Percentiles rank a stretch among this genome's conserved stretches.
Evolutionary conservation across 2,797 vertebrate genomes (phyloP).

Genomic region (Megalops cyprinoides): DNA sequence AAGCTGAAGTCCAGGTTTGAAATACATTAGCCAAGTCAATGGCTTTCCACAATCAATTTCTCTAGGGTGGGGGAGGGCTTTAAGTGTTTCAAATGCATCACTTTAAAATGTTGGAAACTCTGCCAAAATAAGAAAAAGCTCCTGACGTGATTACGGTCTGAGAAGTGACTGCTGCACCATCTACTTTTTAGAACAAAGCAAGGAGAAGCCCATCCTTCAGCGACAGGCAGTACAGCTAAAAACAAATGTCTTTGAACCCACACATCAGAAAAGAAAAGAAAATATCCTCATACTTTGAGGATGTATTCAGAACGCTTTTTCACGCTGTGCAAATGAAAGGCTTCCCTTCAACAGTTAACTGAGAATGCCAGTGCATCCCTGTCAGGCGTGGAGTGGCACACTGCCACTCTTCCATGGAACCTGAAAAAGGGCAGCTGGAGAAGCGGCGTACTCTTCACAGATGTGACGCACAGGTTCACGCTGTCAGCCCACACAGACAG

Average conservation of each 20-base stretch:
- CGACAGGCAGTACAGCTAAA: not conserved
- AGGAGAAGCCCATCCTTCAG: not conserved
- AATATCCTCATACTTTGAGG: not conserved
- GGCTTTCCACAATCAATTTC: not conserved
- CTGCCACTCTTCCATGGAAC: not conserved
- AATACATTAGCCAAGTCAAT: constrained; percentile 24
- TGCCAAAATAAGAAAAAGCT: not conserved
- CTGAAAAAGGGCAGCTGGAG: not conserved
- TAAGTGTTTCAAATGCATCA: not conserved
- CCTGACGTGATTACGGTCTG: not conserved
- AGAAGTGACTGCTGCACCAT: not conserved
- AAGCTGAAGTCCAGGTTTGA: constrained; percentile 6
- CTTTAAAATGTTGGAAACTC: not conserved
- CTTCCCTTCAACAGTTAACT: not conserved
- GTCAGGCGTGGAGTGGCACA: not conserved
- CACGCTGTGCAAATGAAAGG: not conserved
- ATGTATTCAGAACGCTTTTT: not conserved
- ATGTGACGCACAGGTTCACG: not conserved
- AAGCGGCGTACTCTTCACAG: not conserved
- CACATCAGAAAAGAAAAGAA: too few relatives aligned
- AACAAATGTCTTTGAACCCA: not conserved
- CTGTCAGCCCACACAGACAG: not conserved
- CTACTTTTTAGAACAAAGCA: not conserved
- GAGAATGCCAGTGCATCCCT: not conserved
- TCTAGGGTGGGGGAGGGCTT: not conserved